A percentile compares a stretch with the other conserved stretches of the same genome.
These are phyloP conservation scores for Ptychoptera albimana DNA, from an alignment of 2,888 invertebrate species.

Conservation along the genomic window DNA sequence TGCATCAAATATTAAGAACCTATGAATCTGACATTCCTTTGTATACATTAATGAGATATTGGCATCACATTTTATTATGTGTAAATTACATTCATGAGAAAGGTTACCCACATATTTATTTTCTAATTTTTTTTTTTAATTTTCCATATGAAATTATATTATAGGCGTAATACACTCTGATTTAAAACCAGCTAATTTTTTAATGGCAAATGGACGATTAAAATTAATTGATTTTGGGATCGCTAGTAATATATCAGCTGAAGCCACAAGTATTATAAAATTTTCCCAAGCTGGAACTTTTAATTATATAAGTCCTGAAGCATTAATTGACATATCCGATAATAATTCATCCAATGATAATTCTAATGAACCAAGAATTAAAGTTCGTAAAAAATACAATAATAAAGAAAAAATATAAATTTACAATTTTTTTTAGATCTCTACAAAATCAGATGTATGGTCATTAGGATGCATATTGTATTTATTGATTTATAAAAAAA, in stretches of 20 bases:
- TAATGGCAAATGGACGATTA: constrained; percentile 66
- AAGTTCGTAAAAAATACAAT: constrained; percentile 18
- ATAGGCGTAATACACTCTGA: constrained; percentile 90
- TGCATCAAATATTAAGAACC: constrained; percentile 56
- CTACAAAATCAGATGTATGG: constrained; percentile 92
- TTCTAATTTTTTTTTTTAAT: neutral
- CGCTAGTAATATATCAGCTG: constrained; percentile 69
- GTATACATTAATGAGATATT: constrained; percentile 72
- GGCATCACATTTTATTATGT: constrained; percentile 85
- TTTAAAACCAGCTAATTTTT: constrained; percentile 91
- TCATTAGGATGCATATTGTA: constrained; percentile 94
- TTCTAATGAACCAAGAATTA: constrained; percentile 32
- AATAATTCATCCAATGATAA: constrained; percentile 28
- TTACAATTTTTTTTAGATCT: constrained; percentile 42
- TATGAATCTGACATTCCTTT: constrained; percentile 44
- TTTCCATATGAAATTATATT: constrained; percentile 10
- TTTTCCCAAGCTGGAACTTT: constrained; percentile 73
- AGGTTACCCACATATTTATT: constrained; percentile 30
- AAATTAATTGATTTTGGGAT: constrained; percentile 98
- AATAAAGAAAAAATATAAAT: neutral
- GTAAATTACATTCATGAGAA: constrained; percentile 81
- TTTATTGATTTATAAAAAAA: constrained; percentile 73
- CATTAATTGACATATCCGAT: constrained; percentile 48
- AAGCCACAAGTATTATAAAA: constrained; percentile 79
- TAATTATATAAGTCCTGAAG: constrained; percentile 95